phyloP scores from a whole-genome alignment of 2,888 invertebrate species.

The Eurytoma adleriae region DNA sequence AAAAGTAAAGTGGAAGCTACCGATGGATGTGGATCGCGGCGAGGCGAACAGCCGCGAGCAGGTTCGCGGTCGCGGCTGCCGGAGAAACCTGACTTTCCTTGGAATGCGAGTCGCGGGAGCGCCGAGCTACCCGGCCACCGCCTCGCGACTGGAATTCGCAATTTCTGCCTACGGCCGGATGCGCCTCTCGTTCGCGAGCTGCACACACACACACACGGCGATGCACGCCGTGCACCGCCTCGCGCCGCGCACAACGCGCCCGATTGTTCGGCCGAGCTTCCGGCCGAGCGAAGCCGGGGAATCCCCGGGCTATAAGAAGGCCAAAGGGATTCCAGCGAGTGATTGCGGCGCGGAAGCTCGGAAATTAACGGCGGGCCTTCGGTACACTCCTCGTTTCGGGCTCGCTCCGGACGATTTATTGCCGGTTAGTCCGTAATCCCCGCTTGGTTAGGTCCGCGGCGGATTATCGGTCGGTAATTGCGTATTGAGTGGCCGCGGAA shows the following conservation, averaged over 20 bases:
- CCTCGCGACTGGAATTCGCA: constrained; percentile 42
- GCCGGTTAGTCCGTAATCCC: too few species aligned
- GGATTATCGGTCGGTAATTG: too few species aligned
- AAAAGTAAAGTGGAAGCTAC: too few species aligned
- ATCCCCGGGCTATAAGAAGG: not conserved
- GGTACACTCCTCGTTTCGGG: too few species aligned
- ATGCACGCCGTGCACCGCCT: too few species aligned
- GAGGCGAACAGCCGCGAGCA: not conserved
- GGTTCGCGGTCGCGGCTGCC: not conserved
- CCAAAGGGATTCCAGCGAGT: constrained; percentile 1
- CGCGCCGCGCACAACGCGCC: not conserved
- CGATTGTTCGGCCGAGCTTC: not conserved
- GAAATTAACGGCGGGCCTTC: too few species aligned
- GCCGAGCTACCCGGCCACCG: constrained; percentile 26
- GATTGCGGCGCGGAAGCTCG: not conserved
- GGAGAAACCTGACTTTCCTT: constrained; percentile 52
- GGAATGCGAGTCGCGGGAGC: constrained; percentile 58
- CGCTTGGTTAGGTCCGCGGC: too few species aligned
- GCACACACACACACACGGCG: not conserved
- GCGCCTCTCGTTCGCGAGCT: not conserved
- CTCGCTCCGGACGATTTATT: too few species aligned
- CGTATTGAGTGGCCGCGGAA: too few species aligned
- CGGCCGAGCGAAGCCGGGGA: constrained; percentile 17
- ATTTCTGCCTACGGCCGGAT: constrained; percentile 31
- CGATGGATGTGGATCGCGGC: not conserved